Conservation (phyloP, 2,888 invertebrate species). For the Halocaridina rubra region DNA sequence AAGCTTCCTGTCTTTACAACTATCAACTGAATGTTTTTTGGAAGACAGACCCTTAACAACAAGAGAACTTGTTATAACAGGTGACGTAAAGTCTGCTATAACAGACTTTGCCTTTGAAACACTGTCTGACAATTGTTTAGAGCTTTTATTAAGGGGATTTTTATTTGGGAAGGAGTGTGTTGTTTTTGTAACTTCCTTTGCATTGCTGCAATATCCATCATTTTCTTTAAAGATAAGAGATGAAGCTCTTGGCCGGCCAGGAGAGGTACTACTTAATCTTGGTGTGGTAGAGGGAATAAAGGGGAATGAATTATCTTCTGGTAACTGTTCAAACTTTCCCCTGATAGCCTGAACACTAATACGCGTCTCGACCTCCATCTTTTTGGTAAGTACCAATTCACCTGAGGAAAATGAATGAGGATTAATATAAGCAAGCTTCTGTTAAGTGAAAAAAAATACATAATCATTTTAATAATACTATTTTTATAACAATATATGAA, state of each 20-base stretch:
- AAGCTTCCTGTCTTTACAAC: background rate
- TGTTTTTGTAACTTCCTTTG: background rate
- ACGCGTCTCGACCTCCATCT: slow-evolving; percentile 45
- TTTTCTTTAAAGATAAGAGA: background rate
- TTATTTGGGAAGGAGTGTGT: background rate
- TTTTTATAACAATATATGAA: too few species aligned
- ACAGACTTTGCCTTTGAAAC: background rate
- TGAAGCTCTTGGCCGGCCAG: background rate
- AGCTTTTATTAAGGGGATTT: background rate
- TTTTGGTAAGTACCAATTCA: background rate
- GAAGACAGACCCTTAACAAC: background rate
- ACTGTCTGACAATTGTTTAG: background rate
- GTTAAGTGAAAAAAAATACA: background rate
- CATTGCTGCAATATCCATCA: background rate
- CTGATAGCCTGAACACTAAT: slow-evolving; percentile 52
- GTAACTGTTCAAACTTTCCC: slow-evolving; percentile 47
- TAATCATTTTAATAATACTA: too few species aligned
- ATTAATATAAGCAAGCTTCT: background rate
- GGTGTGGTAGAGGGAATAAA: background rate
- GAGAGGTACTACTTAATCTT: background rate
- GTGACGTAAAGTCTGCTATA: background rate
- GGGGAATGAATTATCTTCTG: background rate
- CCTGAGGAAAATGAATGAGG: background rate
- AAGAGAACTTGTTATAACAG: background rate
- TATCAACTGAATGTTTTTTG: slow-evolving; percentile 17